These are phyloP conservation scores for Diplazon laetatorius DNA, from an alignment of 2,888 invertebrate genomes.

Conservation along the genomic window DNA sequence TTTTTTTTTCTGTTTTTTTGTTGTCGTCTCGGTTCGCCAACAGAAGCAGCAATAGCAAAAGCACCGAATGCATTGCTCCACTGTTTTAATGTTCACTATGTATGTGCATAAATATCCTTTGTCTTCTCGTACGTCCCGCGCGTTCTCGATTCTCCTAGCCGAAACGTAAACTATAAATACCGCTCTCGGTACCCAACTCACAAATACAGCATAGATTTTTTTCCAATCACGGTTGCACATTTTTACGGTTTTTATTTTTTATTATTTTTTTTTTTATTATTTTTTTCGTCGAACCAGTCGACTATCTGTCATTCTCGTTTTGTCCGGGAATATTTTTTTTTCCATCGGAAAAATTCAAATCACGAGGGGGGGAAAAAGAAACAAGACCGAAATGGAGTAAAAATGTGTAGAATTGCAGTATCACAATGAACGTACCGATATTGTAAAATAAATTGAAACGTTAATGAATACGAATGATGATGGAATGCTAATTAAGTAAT, in stretches of 20 bases:
- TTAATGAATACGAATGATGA: too few species aligned
- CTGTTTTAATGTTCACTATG: constrained; percentile 44
- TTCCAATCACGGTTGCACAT: constrained; percentile 12
- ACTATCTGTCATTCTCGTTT: constrained; percentile 24
- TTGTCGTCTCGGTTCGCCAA: background rate
- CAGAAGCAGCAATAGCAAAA: constrained; percentile 14
- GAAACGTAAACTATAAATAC: constrained; percentile 23
- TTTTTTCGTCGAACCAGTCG: background rate
- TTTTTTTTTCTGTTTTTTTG: constrained; percentile 21
- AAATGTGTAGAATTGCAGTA: background rate
- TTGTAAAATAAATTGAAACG: background rate
- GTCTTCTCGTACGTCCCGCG: constrained; percentile 16
- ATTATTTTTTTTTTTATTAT: background rate
- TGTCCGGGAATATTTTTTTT: constrained; percentile 8
- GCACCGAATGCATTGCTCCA: constrained; percentile 18
- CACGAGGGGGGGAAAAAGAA: background rate
- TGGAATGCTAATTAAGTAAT: too few species aligned
- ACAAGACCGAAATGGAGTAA: background rate
- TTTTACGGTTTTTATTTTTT: background rate
- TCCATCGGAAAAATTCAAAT: background rate
- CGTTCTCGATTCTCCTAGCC: constrained; percentile 7
- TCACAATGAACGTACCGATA: background rate
- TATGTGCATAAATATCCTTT: constrained; percentile 48
- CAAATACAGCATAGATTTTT: constrained; percentile 19
- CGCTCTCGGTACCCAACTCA: constrained; percentile 12